Conservation (phyloP, 2,113 vertebrate genomes). For the Aldabrachelys gigantea region DNA sequence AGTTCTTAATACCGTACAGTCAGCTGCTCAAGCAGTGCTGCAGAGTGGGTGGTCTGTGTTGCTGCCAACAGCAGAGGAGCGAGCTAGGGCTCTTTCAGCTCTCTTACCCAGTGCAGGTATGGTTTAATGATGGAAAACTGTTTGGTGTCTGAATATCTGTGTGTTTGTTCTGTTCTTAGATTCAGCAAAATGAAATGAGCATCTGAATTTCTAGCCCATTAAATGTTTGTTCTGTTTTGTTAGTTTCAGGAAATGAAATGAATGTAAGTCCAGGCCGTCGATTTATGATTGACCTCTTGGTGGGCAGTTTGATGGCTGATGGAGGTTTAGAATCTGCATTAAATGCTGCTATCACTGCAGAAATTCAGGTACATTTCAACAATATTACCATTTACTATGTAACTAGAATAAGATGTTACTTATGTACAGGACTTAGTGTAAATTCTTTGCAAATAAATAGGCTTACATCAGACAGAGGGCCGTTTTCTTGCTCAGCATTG, state of each 20-base stretch:
- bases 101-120: slow-evolving; percentile 93
- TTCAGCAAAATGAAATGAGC: slow-evolving; percentile 91
- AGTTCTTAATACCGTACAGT: slow-evolving; percentile 92
- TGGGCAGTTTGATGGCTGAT: slow-evolving; percentile 98
- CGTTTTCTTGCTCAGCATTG: neutral
- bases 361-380: slow-evolving; percentile 89
- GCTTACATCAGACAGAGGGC: neutral
- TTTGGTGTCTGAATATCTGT: neutral
- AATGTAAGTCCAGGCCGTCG: slow-evolving; percentile 92
- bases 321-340: slow-evolving; percentile 96
- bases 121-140: neutral
- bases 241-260: slow-evolving; percentile 95
- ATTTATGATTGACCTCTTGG: slow-evolving; percentile 97
- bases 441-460: neutral
- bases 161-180: slow-evolving; percentile 68
- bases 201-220: neutral
- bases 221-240: neutral
- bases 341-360: slow-evolving; percentile 94
- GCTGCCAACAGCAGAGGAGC: slow-evolving; percentile 94
- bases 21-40: slow-evolving; percentile 93
- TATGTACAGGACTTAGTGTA: neutral
- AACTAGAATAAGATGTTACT: neutral
- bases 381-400: neutral
- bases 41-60: slow-evolving; percentile 98
- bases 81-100: slow-evolving; percentile 93